Evolutionary conservation across 2,113 vertebrate species (phyloP).

Genomic region (Gambusia holbrooki): DNA sequence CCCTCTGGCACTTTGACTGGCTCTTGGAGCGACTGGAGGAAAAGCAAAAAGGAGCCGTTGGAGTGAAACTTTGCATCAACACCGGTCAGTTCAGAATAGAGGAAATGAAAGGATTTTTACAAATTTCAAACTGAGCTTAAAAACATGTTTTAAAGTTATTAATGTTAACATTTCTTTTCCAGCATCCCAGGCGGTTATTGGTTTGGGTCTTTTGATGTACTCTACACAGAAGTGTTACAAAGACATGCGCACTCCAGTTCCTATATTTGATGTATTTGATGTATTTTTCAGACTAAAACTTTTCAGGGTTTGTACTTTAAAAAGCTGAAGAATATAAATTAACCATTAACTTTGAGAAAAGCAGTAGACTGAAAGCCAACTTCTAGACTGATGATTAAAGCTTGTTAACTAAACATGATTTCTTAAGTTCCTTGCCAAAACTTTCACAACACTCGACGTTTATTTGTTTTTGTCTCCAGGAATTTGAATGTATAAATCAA

Average conservation of each 20-base stretch:
- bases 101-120: background rate
- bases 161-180: background rate
- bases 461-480: too few species aligned
- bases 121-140: background rate
- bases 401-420: background rate
- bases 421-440: background rate
- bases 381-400: too few species aligned
- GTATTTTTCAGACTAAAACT: background rate
- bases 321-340: background rate
- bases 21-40: background rate
- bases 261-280: background rate
- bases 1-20: constrained; percentile 16
- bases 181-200: background rate
- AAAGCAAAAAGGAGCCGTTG: constrained; percentile 4
- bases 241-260: background rate
- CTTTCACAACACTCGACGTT: background rate
- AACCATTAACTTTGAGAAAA: background rate
- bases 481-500: background rate
- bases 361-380: background rate
- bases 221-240: background rate
- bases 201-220: background rate
- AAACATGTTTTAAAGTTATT: background rate
- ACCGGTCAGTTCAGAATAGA: constrained; percentile 3
- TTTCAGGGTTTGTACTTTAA: background rate
- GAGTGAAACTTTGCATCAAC: background rate